Evolutionary conservation across 2,797 vertebrate species (phyloP).

Genomic region (Pantherophis alleghaniensis): DNA sequence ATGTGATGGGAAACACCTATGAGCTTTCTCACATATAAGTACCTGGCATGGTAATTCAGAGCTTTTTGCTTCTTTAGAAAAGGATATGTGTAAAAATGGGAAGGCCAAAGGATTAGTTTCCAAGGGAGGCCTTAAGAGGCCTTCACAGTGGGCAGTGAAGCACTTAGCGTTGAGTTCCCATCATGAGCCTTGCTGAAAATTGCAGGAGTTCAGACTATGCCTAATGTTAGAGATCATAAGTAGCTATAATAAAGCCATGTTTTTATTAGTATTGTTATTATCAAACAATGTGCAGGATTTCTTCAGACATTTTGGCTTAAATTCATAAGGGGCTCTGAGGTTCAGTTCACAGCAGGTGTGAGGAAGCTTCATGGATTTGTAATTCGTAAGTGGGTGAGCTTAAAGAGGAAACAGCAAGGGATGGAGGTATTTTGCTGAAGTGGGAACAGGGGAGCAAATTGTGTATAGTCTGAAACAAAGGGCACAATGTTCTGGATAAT

Average conservation of each 20-base stretch:
- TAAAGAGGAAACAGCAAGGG: conserved; percentile 42
- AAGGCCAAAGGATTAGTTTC: conserved; percentile 17
- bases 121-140: conserved; percentile 17
- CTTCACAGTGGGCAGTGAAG: conserved; percentile 9
- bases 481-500: not conserved
- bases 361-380: conserved; percentile 23
- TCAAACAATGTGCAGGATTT: conserved; percentile 6
- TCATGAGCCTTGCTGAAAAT: conserved; percentile 10
- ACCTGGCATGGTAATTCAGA: not conserved
- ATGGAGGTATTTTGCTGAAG: conserved; percentile 21
- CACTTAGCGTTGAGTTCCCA: conserved; percentile 25
- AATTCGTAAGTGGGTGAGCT: conserved; percentile 20
- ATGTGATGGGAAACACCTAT: not conserved
- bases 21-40: not conserved
- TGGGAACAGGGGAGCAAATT: conserved; percentile 1
- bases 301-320: conserved; percentile 20
- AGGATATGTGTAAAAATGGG: not conserved
- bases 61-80: conserved; percentile 9
- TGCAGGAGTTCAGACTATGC: conserved; percentile 17
- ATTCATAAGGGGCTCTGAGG: not conserved
- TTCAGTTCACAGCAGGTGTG: conserved; percentile 11
- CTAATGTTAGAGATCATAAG: conserved; percentile 5
- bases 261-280: conserved; percentile 37
- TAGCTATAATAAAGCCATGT: conserved; percentile 9
- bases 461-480: not conserved